These are phyloP conservation scores for Colletes gigas DNA, from an alignment of 1,140 invertebrate species.

Conservation along the genomic window DNA sequence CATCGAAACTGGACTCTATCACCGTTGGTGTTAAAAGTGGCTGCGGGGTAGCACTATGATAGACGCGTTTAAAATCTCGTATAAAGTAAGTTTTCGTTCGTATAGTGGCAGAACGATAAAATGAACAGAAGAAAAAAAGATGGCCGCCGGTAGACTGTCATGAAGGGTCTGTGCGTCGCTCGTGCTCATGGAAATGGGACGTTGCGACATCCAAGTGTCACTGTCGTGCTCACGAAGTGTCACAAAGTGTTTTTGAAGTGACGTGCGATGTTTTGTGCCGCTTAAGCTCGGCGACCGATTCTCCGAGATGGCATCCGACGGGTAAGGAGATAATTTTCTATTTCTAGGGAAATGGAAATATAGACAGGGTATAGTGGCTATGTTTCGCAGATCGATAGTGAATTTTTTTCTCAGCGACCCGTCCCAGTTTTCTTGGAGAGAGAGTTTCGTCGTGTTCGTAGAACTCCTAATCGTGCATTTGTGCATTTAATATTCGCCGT, in stretches of 20 bases:
- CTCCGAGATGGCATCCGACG: slow-evolving; percentile 68
- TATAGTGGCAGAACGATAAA: slow-evolving; percentile 41
- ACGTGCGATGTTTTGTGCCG: slow-evolving; percentile 47
- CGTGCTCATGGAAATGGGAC: slow-evolving; percentile 68
- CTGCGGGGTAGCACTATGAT: not conserved
- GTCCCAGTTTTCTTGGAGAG: slow-evolving; percentile 61
- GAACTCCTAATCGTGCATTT: not conserved
- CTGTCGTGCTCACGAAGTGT: slow-evolving; percentile 61
- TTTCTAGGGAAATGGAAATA: slow-evolving; percentile 57
- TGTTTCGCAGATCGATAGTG: slow-evolving; percentile 74
- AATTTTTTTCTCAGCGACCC: slow-evolving; percentile 69
- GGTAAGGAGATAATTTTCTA: slow-evolving; percentile 53
- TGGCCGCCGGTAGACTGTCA: slow-evolving; percentile 67
- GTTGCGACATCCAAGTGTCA: slow-evolving; percentile 68
- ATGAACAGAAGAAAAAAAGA: slow-evolving; percentile 59
- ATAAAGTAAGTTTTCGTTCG: slow-evolving; percentile 37
- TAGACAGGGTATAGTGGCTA: slow-evolving; percentile 54
- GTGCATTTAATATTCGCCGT: not conserved
- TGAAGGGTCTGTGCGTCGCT: slow-evolving; percentile 64
- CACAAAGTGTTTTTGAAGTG: slow-evolving; percentile 55
- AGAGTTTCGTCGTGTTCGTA: slow-evolving; percentile 18
- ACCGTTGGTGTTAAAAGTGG: not conserved
- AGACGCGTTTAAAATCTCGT: not conserved
- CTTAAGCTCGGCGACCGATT: slow-evolving; percentile 5
- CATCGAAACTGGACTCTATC: not conserved